Evolutionary conservation across 2,888 invertebrate genomes (phyloP).

Genomic region (Maniola hyperantus): DNA sequence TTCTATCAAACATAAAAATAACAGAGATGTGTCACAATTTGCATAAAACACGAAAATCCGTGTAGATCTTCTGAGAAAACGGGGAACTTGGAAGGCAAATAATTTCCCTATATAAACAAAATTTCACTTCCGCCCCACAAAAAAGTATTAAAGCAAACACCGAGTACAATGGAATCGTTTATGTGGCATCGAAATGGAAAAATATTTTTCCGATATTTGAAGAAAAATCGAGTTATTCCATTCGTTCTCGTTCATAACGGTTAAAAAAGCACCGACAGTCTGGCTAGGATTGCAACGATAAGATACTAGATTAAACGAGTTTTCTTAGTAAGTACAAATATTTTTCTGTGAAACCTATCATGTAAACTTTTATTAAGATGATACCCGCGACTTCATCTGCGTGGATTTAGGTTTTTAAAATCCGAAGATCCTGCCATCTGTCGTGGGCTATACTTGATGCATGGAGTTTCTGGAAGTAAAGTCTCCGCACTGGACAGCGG

Average conservation of each 20-base stretch:
- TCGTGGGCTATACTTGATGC: too few species aligned
- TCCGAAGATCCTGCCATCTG: too few species aligned
- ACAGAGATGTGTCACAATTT: background rate
- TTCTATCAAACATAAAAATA: background rate
- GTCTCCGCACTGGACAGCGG: too few species aligned
- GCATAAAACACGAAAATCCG: slow-evolving; percentile 30
- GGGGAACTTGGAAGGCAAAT: slow-evolving; percentile 21
- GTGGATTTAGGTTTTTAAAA: too few species aligned
- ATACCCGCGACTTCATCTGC: too few species aligned
- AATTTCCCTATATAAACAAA: slow-evolving; percentile 40
- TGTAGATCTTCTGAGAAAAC: slow-evolving; percentile 14
- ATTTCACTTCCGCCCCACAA: slow-evolving; percentile 35
- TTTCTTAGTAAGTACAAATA: background rate
- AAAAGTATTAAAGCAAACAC: slow-evolving; percentile 44
- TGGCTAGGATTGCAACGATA: slow-evolving; percentile 6
- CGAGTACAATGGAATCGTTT: slow-evolving; percentile 40
- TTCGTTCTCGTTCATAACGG: slow-evolving; percentile 17
- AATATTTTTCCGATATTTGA: slow-evolving; percentile 27
- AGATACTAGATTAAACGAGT: background rate
- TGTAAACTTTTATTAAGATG: too few species aligned
- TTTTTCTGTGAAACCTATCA: too few species aligned
- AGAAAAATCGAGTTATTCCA: slow-evolving; percentile 19
- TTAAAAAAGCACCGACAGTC: background rate
- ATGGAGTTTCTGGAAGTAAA: too few species aligned
- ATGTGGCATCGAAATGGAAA: slow-evolving; percentile 41